Evolutionary conservation across 2,888 invertebrate genomes (phyloP).

Genomic region (Nemotelus pantherinus): DNA sequence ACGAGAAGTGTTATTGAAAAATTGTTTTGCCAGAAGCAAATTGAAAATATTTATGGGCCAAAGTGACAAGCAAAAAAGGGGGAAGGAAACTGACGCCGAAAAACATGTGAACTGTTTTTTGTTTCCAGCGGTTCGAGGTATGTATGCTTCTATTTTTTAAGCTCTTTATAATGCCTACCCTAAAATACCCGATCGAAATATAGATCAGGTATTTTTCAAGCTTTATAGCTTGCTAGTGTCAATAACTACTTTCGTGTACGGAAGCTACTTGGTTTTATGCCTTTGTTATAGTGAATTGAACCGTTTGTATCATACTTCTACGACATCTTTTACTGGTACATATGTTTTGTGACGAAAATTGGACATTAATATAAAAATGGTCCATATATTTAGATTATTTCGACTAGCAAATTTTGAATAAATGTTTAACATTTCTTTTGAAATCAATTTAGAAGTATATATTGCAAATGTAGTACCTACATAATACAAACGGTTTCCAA

Average conservation of each 20-base stretch:
- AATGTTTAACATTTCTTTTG: too few relatives aligned
- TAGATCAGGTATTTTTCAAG: background rate
- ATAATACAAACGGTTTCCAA: too few relatives aligned
- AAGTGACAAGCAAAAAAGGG: constrained; percentile 54
- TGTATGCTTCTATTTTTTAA: background rate
- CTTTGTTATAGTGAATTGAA: too few relatives aligned
- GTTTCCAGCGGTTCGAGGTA: constrained; percentile 55
- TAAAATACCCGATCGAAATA: too few relatives aligned
- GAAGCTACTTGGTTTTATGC: too few relatives aligned
- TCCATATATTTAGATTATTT: background rate
- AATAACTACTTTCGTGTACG: background rate
- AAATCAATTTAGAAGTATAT: too few relatives aligned
- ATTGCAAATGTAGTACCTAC: too few relatives aligned
- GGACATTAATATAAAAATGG: background rate
- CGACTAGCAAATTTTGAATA: background rate
- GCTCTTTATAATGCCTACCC: too few relatives aligned
- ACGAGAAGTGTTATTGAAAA: constrained; percentile 56
- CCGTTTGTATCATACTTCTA: too few relatives aligned
- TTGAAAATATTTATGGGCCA: constrained; percentile 56
- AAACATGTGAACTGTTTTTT: constrained; percentile 55
- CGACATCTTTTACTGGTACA: too few relatives aligned
- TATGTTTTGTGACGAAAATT: too few relatives aligned
- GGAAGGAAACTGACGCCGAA: constrained; percentile 52
- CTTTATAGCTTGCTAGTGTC: background rate
- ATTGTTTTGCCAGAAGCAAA: constrained; percentile 57